phyloP scores from a whole-genome alignment of 2,797 vertebrate genomes.

The Rhynchotus rufescens region DNA sequence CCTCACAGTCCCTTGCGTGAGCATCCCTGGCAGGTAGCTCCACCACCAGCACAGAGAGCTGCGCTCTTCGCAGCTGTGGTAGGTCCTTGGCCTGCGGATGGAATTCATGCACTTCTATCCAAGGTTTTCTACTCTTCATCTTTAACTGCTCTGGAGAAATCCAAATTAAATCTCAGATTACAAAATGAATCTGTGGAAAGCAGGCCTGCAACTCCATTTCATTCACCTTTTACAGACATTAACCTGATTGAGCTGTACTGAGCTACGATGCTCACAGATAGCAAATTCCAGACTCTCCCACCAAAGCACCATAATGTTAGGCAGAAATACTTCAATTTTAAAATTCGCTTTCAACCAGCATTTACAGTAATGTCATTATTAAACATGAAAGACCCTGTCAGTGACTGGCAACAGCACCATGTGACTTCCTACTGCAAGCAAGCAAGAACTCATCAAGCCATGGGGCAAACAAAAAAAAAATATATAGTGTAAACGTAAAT shows the following conservation, averaged over 20 bases:
- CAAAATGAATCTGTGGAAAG: neutral
- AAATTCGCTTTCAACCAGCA: neutral
- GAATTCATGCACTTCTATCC: neutral
- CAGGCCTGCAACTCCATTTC: neutral
- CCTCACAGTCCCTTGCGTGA: neutral
- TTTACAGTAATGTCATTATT: neutral
- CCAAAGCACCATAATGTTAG: neutral
- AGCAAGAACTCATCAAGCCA: rapidly evolving
- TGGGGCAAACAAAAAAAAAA: neutral
- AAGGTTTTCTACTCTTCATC: neutral
- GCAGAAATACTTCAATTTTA: neutral
- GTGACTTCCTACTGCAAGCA: neutral
- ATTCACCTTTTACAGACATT: neutral
- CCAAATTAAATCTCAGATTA: neutral
- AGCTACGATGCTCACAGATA: neutral
- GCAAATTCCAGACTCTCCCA: neutral
- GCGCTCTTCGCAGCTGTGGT: neutral
- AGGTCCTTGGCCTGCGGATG: neutral
- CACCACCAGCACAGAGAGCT: rapidly evolving
- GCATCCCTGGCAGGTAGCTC: rapidly evolving
- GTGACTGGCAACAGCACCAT: rapidly evolving
- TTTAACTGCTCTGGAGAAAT: neutral
- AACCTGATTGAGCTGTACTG: neutral
- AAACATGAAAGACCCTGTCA: neutral
- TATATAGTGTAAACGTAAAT: neutral